Percentiles rank a stretch among this genome's conserved stretches.
phyloP scores from a whole-genome alignment of 1,140 invertebrate genomes.

The Bemisia tabaci region DNA sequence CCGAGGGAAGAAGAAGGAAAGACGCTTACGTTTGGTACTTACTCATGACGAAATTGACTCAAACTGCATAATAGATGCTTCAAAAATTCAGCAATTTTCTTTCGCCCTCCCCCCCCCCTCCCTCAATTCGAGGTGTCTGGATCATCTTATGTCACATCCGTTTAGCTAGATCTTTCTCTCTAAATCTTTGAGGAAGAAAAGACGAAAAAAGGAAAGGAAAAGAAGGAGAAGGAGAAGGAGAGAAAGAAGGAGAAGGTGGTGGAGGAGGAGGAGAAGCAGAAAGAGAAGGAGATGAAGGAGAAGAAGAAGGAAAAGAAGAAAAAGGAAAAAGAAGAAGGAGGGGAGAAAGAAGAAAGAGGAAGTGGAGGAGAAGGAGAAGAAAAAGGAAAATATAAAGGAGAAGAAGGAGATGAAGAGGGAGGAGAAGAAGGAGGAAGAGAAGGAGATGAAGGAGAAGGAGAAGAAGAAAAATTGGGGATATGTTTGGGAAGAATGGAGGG shows the following conservation, averaged over 20 bases:
- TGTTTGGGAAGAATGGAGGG: too few species aligned
- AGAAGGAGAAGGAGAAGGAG: neutral
- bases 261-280: neutral
- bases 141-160: too few species aligned
- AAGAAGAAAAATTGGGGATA: too few species aligned
- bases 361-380: neutral
- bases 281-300: neutral
- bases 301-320: neutral
- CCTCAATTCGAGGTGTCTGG: too few species aligned
- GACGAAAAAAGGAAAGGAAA: neutral
- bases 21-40: too few species aligned
- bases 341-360: neutral
- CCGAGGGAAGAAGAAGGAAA: too few species aligned
- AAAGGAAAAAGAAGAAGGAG: neutral
- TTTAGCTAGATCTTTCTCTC: too few species aligned
- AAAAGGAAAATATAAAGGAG: neutral
- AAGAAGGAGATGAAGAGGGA: neutral
- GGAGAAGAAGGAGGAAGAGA: neutral
- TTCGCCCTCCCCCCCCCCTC: too few species aligned
- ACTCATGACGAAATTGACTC: too few species aligned
- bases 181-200: neutral
- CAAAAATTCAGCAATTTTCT: too few species aligned
- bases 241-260: neutral
- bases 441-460: neutral
- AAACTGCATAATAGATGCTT: too few species aligned